A percentile compares a stretch with the other conserved stretches of the same genome.
These are phyloP conservation scores for Theonella swinhoei DNA, from an alignment of 37 sponge, comb jelly and placozoan species.

Conservation along the genomic window DNA sequence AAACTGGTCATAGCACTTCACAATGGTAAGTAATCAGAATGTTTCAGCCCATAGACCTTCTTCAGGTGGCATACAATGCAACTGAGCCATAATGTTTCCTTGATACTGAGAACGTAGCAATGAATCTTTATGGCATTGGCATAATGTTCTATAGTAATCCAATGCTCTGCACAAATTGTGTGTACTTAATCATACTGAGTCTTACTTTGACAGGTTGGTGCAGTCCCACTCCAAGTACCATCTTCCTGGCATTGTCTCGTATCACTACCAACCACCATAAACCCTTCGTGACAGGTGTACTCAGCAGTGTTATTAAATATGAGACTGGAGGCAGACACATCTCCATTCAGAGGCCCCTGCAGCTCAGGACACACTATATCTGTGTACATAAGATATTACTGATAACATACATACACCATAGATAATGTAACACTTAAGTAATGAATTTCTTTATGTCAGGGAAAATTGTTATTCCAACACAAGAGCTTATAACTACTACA, in stretches of 20 bases:
- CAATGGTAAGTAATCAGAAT: too few relatives aligned
- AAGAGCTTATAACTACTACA: not conserved
- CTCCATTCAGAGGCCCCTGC: not conserved
- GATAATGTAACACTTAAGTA: too few relatives aligned
- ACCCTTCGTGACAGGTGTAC: not conserved
- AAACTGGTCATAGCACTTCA: not conserved
- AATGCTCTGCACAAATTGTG: too few relatives aligned
- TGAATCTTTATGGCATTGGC: too few relatives aligned
- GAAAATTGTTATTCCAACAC: too few relatives aligned
- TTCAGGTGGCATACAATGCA: too few relatives aligned
- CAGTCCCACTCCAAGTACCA: constrained; percentile 32
- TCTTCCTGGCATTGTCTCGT: constrained; percentile 25
- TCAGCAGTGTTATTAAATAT: not conserved
- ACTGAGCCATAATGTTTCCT: too few relatives aligned
- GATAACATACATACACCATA: too few relatives aligned
- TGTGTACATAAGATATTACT: not conserved
- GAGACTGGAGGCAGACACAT: not conserved
- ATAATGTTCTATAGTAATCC: too few relatives aligned
- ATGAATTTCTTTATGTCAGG: too few relatives aligned
- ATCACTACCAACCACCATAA: constrained; percentile 14
- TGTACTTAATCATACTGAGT: not conserved
- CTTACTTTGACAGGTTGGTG: constrained; percentile 14
- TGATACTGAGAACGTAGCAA: too few relatives aligned
- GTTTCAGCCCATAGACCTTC: too few relatives aligned
- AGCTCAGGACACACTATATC: not conserved